phyloP scores from a whole-genome alignment of 2,113 vertebrate genomes.

The Boulengerochromis microlepis region DNA sequence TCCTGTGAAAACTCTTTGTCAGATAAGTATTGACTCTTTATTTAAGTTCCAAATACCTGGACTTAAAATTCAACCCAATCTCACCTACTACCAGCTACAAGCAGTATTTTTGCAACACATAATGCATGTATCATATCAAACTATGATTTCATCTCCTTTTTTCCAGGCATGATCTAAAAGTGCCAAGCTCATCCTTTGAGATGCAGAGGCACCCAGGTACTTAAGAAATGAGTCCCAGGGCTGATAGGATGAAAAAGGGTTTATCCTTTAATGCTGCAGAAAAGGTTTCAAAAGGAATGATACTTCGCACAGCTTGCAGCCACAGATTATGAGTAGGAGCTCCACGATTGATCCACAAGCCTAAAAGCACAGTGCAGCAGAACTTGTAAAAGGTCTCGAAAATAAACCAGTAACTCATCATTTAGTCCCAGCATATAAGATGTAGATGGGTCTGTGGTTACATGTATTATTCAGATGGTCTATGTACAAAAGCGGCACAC shows the following conservation, averaged over 20 bases:
- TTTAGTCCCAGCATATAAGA: neutral
- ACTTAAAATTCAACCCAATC: neutral
- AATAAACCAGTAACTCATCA: neutral
- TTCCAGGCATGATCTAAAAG: neutral
- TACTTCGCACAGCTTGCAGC: neutral
- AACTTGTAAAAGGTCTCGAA: neutral
- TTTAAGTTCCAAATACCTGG: neutral
- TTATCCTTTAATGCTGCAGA: neutral
- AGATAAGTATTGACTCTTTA: neutral
- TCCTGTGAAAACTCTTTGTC: neutral
- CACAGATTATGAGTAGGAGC: neutral
- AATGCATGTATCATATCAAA: neutral
- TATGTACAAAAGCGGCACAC: accelerated
- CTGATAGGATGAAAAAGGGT: neutral
- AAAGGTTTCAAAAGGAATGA: neutral
- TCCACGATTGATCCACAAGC: neutral
- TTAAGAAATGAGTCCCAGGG: neutral
- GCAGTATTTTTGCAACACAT: neutral
- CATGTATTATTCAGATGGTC: neutral
- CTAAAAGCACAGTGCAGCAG: neutral
- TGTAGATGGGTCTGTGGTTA: neutral
- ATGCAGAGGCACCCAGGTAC: neutral
- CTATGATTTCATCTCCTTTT: neutral
- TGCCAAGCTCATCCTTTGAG: neutral
- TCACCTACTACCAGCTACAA: neutral